A percentile compares a stretch with the other conserved stretches of the same genome.
These are phyloP conservation scores for Steinernema khuongi DNA, from an alignment of 1,140 invertebrate genomes.

Conservation along the genomic window DNA sequence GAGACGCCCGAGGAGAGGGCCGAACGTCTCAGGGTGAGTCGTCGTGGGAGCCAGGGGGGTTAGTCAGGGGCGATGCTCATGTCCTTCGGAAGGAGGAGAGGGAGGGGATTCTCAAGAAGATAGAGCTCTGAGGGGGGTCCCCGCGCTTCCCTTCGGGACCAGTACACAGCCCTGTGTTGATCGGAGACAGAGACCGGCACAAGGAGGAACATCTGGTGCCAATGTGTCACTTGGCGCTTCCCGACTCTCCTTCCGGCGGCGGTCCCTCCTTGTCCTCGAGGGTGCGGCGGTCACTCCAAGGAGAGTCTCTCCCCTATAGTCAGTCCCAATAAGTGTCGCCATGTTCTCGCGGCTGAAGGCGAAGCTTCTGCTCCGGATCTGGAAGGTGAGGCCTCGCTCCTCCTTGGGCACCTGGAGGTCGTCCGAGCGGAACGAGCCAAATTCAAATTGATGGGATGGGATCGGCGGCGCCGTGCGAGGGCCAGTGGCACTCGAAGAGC, in stretches of 20 bases:
- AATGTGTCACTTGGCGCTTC: too few species aligned
- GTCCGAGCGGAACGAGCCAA: neutral
- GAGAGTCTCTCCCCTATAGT: neutral
- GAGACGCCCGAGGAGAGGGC: conserved; percentile 11
- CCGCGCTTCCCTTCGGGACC: too few species aligned
- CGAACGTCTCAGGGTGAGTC: conserved; percentile 8
- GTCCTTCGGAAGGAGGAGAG: neutral
- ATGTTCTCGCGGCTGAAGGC: neutral
- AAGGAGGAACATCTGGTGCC: too few species aligned
- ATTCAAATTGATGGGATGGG: conserved; percentile 7
- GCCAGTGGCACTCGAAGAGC: too few species aligned
- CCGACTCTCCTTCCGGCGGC: too few species aligned
- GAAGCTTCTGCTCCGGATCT: neutral
- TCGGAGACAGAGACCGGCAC: too few species aligned
- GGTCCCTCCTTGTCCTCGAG: too few species aligned
- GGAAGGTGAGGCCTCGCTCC: neutral
- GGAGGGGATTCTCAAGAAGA: neutral
- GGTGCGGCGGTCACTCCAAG: too few species aligned
- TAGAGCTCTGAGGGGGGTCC: too few species aligned
- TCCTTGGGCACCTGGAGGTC: neutral
- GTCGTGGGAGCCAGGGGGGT: neutral
- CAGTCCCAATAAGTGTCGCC: neutral
- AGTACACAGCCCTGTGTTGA: too few species aligned
- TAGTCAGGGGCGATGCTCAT: neutral
- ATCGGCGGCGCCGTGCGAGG: too few species aligned